phyloP scores from a whole-genome alignment of 2,113 vertebrate genomes.

The Conger conger region DNA sequence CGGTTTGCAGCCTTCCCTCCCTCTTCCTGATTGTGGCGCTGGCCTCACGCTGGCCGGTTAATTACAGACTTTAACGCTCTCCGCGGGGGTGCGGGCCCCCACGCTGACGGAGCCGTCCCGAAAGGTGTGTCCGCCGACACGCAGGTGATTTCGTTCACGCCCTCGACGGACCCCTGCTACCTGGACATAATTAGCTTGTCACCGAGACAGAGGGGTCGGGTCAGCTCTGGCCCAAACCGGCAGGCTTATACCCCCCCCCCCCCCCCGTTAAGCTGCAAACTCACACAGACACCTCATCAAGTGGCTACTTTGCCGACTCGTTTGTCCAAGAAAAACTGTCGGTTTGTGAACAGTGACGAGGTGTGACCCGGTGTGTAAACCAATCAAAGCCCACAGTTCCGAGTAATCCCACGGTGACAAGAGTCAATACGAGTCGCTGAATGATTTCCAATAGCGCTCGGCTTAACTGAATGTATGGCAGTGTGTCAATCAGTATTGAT shows the following conservation, averaged over 20 bases:
- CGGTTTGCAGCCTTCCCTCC: constrained; percentile 38
- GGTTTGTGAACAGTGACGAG: not conserved
- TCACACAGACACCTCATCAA: constrained; percentile 57
- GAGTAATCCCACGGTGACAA: no score
- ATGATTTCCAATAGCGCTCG: no score
- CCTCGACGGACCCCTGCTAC: constrained; percentile 61
- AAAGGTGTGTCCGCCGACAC: constrained; percentile 50
- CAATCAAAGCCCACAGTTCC: no score
- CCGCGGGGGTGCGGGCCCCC: constrained; percentile 60
- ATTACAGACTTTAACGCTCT: constrained; percentile 66
- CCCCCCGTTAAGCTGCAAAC: constrained; percentile 44
- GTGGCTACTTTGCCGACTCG: constrained; percentile 60
- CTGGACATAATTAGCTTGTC: constrained; percentile 59
- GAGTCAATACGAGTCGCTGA: no score
- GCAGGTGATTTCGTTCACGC: constrained; percentile 50
- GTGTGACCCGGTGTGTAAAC: no score
- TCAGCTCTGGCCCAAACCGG: not conserved
- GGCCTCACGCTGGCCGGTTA: constrained; percentile 63
- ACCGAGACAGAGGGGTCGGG: constrained; percentile 46
- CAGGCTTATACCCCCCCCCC: not conserved
- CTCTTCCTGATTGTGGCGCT: constrained; percentile 54
- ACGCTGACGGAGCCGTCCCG: constrained; percentile 49
- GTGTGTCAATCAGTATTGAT: no score
- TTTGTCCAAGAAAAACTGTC: constrained; percentile 46
- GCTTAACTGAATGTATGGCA: no score